A percentile compares a stretch with the other conserved stretches of the same genome.
Evolutionary conservation across 2,888 invertebrate species (phyloP).

Genomic region (Drosophila peninsularis): DNA sequence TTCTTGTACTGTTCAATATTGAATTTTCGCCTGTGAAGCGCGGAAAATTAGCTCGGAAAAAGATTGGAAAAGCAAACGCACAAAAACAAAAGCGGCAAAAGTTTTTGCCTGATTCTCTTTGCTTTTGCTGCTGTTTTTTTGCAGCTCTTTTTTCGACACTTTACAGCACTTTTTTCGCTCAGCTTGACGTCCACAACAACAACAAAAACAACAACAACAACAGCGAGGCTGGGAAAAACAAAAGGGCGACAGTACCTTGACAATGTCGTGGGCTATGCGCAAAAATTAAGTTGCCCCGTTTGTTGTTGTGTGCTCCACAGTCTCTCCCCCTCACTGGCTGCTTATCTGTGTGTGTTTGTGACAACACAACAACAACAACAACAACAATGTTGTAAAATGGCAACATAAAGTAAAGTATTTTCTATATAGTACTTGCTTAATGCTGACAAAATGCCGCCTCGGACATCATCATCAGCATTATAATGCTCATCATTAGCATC

Average conservation of each 20-base stretch:
- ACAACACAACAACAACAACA: slow-evolving; percentile 17
- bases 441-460: slow-evolving; percentile 65
- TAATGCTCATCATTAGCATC: slow-evolving; percentile 23
- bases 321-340: slow-evolving; percentile 22
- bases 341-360: slow-evolving; percentile 18
- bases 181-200: slow-evolving; percentile 29
- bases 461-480: slow-evolving; percentile 17
- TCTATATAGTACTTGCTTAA: slow-evolving; percentile 61
- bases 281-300: slow-evolving; percentile 69
- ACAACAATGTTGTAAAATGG: slow-evolving; percentile 61
- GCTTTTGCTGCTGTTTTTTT: background rate
- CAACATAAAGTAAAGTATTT: slow-evolving; percentile 68
- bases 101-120: slow-evolving; percentile 1
- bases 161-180: slow-evolving; percentile 25
- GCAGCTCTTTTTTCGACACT: slow-evolving; percentile 7
- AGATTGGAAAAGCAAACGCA: slow-evolving; percentile 32
- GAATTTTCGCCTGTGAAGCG: slow-evolving; percentile 34
- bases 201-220: too few species aligned
- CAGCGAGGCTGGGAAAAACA: slow-evolving; percentile 23
- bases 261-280: slow-evolving; percentile 37
- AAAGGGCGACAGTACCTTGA: slow-evolving; percentile 46
- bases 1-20: slow-evolving; percentile 31
- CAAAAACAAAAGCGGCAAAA: slow-evolving; percentile 25
- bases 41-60: slow-evolving; percentile 41
- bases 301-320: slow-evolving; percentile 48